phyloP scores from a whole-genome alignment of 2,797 vertebrate species.

The Phrynocephalus guinanensis region DNA sequence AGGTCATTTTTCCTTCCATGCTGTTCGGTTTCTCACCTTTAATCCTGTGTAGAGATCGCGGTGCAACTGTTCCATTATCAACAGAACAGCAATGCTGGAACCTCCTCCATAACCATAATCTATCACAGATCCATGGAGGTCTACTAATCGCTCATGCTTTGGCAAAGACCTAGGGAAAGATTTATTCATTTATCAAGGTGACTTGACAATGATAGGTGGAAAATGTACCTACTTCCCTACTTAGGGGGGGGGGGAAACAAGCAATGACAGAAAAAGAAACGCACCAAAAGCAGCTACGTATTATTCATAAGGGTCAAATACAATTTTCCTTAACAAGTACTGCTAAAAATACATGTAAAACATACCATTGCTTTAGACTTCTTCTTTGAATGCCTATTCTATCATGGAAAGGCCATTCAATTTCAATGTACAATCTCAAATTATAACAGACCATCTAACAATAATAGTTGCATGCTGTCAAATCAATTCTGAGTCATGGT shows the following conservation, averaged over 20 bases:
- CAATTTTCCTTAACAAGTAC: background rate
- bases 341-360: background rate
- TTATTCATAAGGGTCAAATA: background rate
- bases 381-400: background rate
- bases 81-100: conserved; percentile 93
- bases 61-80: conserved; percentile 97
- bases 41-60: conserved; percentile 95
- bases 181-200: background rate
- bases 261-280: background rate
- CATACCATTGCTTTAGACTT: background rate
- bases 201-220: background rate
- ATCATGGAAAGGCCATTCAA: background rate
- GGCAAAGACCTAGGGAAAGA: conserved; percentile 85
- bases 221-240: background rate
- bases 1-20: background rate
- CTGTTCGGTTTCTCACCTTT: conserved; percentile 80
- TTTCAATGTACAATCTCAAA: background rate
- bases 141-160: conserved; percentile 91
- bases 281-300: background rate
- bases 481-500: no score
- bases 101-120: conserved; percentile 92
- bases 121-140: conserved; percentile 96
- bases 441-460: background rate
- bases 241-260: background rate
- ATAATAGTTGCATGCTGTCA: no score